Evolutionary conservation across 2,113 vertebrate genomes (phyloP).

Genomic region (Tragelaphus buxtoni): DNA sequence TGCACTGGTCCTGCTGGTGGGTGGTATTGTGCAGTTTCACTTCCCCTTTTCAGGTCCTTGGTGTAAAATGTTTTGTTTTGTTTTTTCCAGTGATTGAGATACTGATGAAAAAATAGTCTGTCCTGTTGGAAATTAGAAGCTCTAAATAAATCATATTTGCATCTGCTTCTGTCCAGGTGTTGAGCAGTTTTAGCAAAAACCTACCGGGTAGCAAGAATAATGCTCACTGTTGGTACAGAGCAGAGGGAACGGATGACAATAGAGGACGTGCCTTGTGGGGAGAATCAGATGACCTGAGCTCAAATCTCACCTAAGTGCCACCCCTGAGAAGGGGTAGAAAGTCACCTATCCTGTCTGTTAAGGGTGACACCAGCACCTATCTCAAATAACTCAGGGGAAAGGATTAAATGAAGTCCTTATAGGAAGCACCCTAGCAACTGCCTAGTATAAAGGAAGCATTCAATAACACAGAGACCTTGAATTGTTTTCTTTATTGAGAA

Average conservation of each 20-base stretch:
- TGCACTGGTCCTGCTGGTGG: rapidly evolving
- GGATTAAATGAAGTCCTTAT: not conserved
- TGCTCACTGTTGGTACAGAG: too few relatives aligned
- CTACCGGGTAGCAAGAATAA: not conserved
- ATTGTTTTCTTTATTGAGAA: not conserved
- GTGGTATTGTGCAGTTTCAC: not conserved
- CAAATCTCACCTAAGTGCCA: not conserved
- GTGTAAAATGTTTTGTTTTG: not conserved
- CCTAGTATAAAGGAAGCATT: not conserved
- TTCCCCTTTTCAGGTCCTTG: not conserved
- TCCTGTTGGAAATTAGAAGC: not conserved
- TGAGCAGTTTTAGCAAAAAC: not conserved
- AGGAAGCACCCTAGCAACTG: too few relatives aligned
- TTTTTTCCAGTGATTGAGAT: not conserved
- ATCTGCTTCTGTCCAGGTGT: not conserved
- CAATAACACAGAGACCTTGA: not conserved
- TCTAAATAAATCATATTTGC: not conserved
- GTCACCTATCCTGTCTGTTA: not conserved
- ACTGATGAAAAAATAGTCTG: not conserved
- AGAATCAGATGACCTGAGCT: not conserved
- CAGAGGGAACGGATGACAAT: rapidly evolving
- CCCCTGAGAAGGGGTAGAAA: not conserved
- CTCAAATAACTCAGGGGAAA: not conserved
- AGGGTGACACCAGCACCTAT: not conserved
- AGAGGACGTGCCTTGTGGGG: rapidly evolving